Conservation (phyloP, 2,888 invertebrate genomes). For the Lasius fuliginosus region DNA sequence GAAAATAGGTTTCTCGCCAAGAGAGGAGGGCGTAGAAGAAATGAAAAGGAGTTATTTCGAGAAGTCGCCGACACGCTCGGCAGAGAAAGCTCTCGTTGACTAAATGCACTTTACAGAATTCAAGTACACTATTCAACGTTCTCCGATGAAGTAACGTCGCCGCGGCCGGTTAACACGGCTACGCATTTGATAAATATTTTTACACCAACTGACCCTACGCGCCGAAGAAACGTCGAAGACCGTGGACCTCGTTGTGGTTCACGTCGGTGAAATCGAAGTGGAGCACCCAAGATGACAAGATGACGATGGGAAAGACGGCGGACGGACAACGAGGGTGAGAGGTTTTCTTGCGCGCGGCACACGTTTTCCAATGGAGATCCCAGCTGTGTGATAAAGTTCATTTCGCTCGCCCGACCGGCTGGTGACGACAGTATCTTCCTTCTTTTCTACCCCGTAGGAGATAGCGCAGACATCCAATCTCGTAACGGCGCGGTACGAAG, state of each 20-base stretch:
- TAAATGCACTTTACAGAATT: conserved; percentile 57
- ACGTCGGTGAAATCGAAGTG: conserved; percentile 49
- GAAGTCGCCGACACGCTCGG: conserved; percentile 44
- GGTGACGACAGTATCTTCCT: conserved; percentile 75
- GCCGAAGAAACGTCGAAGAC: neutral
- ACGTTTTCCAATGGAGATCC: conserved; percentile 79
- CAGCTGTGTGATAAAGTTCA: conserved; percentile 81
- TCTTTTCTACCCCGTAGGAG: conserved; percentile 50
- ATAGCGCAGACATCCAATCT: conserved; percentile 72
- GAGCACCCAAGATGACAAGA: conserved; percentile 13
- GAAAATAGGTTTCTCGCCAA: conserved; percentile 65
- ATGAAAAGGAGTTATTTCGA: conserved; percentile 61
- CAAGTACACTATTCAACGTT: conserved; percentile 43
- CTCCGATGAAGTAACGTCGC: conserved; percentile 25
- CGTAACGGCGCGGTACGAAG: conserved; percentile 65
- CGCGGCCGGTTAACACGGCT: conserved; percentile 17
- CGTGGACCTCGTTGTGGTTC: conserved; percentile 53
- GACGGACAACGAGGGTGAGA: conserved; percentile 26
- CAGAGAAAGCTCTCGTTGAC: conserved; percentile 48
- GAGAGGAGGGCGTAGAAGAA: conserved; percentile 31
- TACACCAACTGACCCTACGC: conserved; percentile 17
- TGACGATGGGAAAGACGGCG: neutral
- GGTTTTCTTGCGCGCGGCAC: conserved; percentile 72
- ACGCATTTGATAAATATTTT: conserved; percentile 58
- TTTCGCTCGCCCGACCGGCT: conserved; percentile 75